Evolutionary conservation across 2,888 invertebrate genomes (phyloP), one percentile per base, ranked within the genome.

Genomic region (Nephrocerus scutellatus): DNA sequence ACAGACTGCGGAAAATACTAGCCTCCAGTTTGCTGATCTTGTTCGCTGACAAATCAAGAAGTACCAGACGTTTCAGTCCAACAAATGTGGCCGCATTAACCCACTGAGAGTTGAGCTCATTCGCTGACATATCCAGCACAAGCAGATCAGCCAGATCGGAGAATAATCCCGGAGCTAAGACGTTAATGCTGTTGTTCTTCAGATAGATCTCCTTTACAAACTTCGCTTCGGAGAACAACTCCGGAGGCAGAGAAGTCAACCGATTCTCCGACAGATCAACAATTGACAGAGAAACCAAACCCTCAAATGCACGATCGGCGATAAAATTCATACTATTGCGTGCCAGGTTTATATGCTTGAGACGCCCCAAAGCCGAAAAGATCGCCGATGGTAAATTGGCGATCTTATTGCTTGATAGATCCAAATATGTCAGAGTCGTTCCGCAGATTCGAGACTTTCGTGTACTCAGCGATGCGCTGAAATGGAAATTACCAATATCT

Each of bases 181-280:
- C 83, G 65, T 84, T 82, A 55, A 92, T 82, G 37, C 88, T 86
- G 73, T 92, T 92, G 70, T 91, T 91, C 67, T 86, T 84, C 58
- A 91, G 72, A 70, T 88, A 83, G 62, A 92, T 82, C 71, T 91
- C 90, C 70, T 84, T 84, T 54, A 92, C 79, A 50, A 83, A 80
- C 50, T 81, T 80, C 40, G 80, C 76, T 57, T 89, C 88, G 61
- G 78, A 79, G 60, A 93, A 90, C 47, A 93, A 71, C 60, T 84
- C 84, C 52, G 85, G 80, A 20, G 93, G 92, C 52, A 95, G 74
- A 37, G 86, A 84, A 30, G 83, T 84, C 49, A 95, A 78, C 70
- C 85, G 82, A 70, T 95, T 95, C 61, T 86, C 84, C 3, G 91
- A 88, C 46, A 95, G 72, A 71, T 93, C 88, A 54, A 93, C 77